Evolutionary conservation across 1,140 invertebrate species (phyloP), one percentile per base, ranked within the genome.

Genomic region (Laupala kohalensis): DNA sequence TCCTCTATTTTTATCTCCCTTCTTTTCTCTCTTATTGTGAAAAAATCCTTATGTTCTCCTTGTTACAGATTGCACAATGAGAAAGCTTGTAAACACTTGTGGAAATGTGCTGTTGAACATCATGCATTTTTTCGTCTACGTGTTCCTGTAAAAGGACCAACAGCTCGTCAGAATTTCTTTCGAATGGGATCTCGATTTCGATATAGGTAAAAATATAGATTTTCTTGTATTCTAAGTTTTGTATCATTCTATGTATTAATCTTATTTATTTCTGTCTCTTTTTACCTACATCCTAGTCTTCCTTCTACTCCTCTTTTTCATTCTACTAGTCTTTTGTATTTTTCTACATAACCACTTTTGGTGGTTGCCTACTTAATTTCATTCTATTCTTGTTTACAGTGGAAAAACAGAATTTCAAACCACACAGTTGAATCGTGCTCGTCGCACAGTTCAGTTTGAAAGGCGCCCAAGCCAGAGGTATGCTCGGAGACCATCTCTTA

Each of bases 31-130:
- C n/a, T n/a, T n/a, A n/a, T n/a, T n/a, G n/a, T n/a, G n/a, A n/a
- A n/a, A n/a, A n/a, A n/a, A n/a, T n/a, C n/a, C n/a, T n/a, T n/a
- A n/a, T 53, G 1, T 53, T 53, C 19, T 53, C 19, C 19, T 23
- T 19, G 81, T 13, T 86, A 82, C 75, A 86, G 92, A 67, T 81
- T 99, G 69, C 89, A 92, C 63, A 98, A 97, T 79, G 95, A 99
- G 80, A 97, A 98, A 79, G 96, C 97, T 0, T 97, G 95, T 80
- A 99, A 99, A 81, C 97, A 99, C 82, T 83, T 99, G 73, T 99
- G 98, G 97, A 99, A 99, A 82, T 99, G 97, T 85, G 97, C 97
- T 25, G 94, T 99, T 0, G 97, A 99, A 80, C 95, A 99, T 84
- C 97, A 99, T 81, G 93, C 96, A 0, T 99, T 99, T 85, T 99